Evolutionary conservation across 2,797 vertebrate genomes (phyloP).

Genomic region (Pangasius djambal): DNA sequence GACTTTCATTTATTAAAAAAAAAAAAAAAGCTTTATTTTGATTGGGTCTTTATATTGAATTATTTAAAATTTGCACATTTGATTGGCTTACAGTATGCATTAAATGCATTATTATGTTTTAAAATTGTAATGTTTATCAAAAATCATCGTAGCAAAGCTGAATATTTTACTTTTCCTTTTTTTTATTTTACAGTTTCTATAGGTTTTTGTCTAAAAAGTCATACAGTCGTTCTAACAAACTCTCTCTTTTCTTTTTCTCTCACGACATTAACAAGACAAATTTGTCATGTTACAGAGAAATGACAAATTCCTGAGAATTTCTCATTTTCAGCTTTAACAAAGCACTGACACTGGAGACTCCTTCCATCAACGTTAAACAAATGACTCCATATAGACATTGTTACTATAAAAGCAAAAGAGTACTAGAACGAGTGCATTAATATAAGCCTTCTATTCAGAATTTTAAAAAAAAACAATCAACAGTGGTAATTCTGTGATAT

Average conservation of each 20-base stretch:
- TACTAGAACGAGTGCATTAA: neutral
- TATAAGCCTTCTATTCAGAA: neutral
- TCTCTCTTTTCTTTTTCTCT: neutral
- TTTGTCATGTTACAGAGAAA: neutral
- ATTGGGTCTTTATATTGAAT: neutral
- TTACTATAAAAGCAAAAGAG: neutral
- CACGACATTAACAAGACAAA: neutral
- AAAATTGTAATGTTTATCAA: neutral
- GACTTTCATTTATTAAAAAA: neutral
- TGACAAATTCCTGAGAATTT: no score
- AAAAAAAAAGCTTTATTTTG: neutral
- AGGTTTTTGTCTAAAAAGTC: neutral
- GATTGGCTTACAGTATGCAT: neutral
- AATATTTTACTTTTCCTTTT: no score
- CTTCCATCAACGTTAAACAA: neutral
- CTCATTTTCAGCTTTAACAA: no score
- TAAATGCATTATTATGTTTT: neutral
- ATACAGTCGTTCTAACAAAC: neutral
- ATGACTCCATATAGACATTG: neutral
- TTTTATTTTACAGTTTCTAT: neutral
- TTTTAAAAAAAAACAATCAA: neutral
- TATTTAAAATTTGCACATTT: neutral
- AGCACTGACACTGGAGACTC: neutral
- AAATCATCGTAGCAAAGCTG: no score
- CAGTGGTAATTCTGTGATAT: neutral